Evolutionary conservation across 2,888 invertebrate species (phyloP), one percentile per base, ranked within the genome.

Genomic region (Agrotis segetum): DNA sequence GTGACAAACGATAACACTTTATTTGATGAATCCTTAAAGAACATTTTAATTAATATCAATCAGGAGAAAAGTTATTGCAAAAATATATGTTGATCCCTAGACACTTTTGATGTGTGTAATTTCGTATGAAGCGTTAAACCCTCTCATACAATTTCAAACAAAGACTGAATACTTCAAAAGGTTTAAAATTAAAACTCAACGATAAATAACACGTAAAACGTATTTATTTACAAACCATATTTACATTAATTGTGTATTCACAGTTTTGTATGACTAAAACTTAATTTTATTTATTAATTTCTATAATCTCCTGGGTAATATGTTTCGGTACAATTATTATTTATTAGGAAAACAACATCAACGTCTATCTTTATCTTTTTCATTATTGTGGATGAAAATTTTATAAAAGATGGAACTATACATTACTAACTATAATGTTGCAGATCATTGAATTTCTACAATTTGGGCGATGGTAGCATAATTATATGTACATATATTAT

Each of bases 211-310:
- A 95, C 94, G 91, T 94, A 93, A 93, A 93, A 93, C 91, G 91
- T 92, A 90, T 94, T 95, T 95, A 95, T 95, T 95, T 94, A 93
- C 92, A 95, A 93, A 92, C 89, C 90, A 44, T 92, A 92, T 93
- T 91, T 91, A 94, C 93, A 94, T 82, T 73, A 74, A 73, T 79
- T 65, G 63, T 84, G 85, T 88, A 79, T 86, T 90, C 89, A 84
- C 85, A 83, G 79, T 87, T 85, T 82, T 82, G 79, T 73, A 63
- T 52, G 19, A 73, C 71, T 80, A 73, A 67, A 63, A 70, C 70
- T 82, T 74, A 73, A 64, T 58, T 56, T 52, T 60, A 80, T 1
- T 59, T 71, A 52, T 72, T 67, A 77, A 65, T 66, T 7, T 74
- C 61, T 75, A 67, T 49, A 71, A 74, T 65, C 49, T 79, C 53